Evolutionary conservation across 2,113 vertebrate species (phyloP), one percentile per base, ranked within the genome.

Genomic region (Gadus macrocephalus): DNA sequence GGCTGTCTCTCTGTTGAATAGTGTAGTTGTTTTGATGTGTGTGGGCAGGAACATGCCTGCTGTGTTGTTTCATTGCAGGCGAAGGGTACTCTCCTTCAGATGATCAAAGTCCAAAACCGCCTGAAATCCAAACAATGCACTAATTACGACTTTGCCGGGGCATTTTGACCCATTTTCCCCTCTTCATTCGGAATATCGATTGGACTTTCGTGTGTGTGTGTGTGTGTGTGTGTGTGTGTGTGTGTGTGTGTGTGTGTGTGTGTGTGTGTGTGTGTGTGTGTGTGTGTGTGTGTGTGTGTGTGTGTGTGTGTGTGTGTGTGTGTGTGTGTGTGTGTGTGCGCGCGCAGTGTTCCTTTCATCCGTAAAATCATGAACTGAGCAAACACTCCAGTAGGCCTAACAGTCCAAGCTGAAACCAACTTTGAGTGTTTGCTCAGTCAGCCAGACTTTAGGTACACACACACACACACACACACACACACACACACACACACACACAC

Each of bases 371-470:
- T n/a, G 55, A 6, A n/a, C 66, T 71, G 62, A 74, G 82, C 74
- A 82, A 85, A 86, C 69, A 78, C 74, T 68, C 68, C 66, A 69
- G 60, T 59, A 35, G 31, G 31, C 31, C 31, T 35, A 5, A 53
- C 22, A 68, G 59, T 71, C 16, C 67, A 68, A 78, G 75, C 67
- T 69, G 72, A 67, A 81, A 74, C 68, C 38, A 11, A 65, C 59
- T 22, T 63, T 17, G 15, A 69, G 38, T 83, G 79, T 86, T 84
- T 78, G 69, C 76, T 73, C 15, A 61, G 17, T 64, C 14, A 49
- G 62, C 60, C 58, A 22, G 68, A 59, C 63, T 55, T 14, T 12
- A 9, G 12, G 9, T 12, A 3, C 42, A 49, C 42, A 49, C 42
- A 49, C 42, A 12, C 42, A 49, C 42, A 49, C 42, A 49, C 42